phyloP scores from a whole-genome alignment of 2,888 invertebrate genomes.

The Acanthopleura granulata region DNA sequence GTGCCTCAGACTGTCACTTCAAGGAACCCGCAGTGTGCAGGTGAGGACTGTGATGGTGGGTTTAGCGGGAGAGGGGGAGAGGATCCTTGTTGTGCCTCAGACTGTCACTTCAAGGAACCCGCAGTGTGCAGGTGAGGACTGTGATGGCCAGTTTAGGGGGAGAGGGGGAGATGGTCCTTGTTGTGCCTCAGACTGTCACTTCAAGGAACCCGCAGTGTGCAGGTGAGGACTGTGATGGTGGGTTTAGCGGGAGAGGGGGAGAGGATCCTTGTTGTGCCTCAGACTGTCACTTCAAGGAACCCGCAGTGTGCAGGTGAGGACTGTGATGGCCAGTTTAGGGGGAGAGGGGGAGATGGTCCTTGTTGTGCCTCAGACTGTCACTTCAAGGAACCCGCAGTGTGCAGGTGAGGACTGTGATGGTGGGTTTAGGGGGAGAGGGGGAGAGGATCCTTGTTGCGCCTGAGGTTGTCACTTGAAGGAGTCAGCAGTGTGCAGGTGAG shows the following conservation, averaged over 20 bases:
- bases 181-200: neutral
- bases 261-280: neutral
- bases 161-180: constrained; percentile 19
- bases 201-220: neutral
- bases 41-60: constrained; percentile 97
- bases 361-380: no score
- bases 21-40: constrained; percentile 91
- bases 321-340: no score
- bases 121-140: constrained; percentile 74
- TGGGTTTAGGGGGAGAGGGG: constrained; percentile 80
- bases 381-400: constrained; percentile 75
- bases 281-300: constrained; percentile 3
- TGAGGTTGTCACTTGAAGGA: neutral
- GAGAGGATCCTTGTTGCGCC: neutral
- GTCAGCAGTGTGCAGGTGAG: constrained; percentile 76
- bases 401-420: constrained; percentile 98
- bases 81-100: neutral
- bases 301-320: neutral
- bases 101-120: constrained; percentile 1
- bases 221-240: constrained; percentile 96
- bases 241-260: constrained; percentile 78
- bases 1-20: constrained; percentile 91
- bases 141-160: constrained; percentile 93
- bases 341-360: no score
- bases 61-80: constrained; percentile 76